phyloP scores from a whole-genome alignment of 2,113 vertebrate species.

The Oryzias woworae region DNA sequence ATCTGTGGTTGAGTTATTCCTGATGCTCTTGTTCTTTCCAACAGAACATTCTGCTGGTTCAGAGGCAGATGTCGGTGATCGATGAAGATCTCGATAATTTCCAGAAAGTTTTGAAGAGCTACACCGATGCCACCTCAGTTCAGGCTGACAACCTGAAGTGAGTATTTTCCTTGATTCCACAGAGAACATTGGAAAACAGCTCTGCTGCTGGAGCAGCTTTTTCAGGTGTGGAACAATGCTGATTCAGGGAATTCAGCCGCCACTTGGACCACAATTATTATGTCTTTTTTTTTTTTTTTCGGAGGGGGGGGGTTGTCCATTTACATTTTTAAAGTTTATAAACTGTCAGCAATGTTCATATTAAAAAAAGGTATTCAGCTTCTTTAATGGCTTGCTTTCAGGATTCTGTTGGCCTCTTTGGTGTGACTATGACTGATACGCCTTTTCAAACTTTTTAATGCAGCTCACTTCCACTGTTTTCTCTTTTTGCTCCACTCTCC shows the following conservation, averaged over 20 bases:
- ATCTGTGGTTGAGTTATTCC: not conserved
- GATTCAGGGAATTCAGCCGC: not conserved
- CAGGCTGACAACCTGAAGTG: constrained; percentile 90
- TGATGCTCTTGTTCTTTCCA: constrained; percentile 26
- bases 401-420: not conserved
- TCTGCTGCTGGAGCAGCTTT: constrained; percentile 3
- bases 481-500: constrained; percentile 25
- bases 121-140: constrained; percentile 80
- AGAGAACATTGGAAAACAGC: not conserved
- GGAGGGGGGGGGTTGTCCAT: too few species aligned
- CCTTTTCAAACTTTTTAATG: constrained; percentile 11
- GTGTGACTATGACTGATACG: not conserved
- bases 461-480: constrained; percentile 17
- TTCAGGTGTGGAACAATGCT: not conserved
- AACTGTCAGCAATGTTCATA: constrained; percentile 5
- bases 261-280: not conserved
- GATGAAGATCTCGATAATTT: constrained; percentile 82
- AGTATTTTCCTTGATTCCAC: constrained; percentile 62
- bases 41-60: constrained; percentile 92
- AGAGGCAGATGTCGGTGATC: constrained; percentile 87
- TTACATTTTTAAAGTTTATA: not conserved
- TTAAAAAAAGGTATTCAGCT: not conserved
- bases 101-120: constrained; percentile 82
- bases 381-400: constrained; percentile 12
- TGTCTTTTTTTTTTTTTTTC: too few species aligned